These are phyloP conservation scores for Myotis vivesi DNA, from an alignment of 2,797 vertebrate genomes.

Conservation along the genomic window DNA sequence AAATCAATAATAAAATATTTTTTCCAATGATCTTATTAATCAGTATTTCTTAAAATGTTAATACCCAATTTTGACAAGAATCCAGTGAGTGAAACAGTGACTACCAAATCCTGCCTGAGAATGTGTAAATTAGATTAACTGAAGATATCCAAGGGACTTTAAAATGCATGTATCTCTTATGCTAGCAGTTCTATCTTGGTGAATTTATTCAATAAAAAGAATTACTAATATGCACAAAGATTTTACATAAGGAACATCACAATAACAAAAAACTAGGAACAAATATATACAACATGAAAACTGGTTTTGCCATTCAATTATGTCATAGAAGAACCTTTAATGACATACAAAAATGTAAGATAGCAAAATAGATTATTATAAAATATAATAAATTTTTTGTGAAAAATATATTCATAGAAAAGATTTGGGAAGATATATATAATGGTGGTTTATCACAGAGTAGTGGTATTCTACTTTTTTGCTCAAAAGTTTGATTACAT, in stretches of 20 bases:
- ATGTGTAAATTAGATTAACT: not conserved
- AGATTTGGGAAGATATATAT: not conserved
- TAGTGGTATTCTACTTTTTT: not conserved
- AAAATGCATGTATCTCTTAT: not conserved
- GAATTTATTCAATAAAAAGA: not conserved
- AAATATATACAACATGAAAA: constrained; percentile 9
- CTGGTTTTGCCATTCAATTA: not conserved
- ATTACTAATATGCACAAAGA: not conserved
- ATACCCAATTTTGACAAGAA: not conserved
- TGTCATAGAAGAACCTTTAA: not conserved
- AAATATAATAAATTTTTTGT: constrained; percentile 26
- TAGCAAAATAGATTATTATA: constrained; percentile 16
- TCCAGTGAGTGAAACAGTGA: not conserved
- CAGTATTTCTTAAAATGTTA: not conserved
- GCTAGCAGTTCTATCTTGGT: not conserved
- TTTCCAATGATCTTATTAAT: not conserved
- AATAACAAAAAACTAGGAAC: not conserved
- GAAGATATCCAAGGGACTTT: not conserved
- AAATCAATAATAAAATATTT: not conserved
- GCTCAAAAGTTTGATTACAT: not conserved
- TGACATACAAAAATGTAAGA: not conserved
- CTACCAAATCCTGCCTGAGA: not conserved
- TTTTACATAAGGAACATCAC: not conserved
- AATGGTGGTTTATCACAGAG: not conserved
- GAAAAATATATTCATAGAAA: not conserved